Evolutionary conservation across 64 coral and sea anemone genomes (phyloP).

Genomic region (Exaiptasia diaphana): DNA sequence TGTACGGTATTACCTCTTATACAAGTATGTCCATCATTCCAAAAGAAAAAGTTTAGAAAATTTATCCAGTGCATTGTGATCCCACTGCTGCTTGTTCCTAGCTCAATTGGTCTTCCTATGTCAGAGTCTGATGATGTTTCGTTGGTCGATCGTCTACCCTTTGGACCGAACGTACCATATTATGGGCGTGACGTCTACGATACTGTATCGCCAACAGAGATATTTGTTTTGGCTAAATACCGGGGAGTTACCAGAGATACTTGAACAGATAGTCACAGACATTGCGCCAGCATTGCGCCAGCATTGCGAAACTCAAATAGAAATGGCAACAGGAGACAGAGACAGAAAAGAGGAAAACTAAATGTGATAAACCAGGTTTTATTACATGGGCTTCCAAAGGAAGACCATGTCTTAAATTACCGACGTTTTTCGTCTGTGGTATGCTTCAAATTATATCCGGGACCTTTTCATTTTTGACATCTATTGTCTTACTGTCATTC

Average conservation of each 20-base stretch:
- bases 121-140: neutral
- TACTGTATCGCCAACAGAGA: neutral
- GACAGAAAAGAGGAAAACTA: neutral
- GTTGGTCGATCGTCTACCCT: neutral
- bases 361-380: neutral
- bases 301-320: neutral
- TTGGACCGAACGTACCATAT: neutral
- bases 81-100: neutral
- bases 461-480: too few relatives aligned
- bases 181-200: neutral
- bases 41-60: neutral
- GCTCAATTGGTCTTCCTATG: neutral
- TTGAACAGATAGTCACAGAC: neutral
- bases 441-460: too few relatives aligned
- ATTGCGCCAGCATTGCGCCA: neutral
- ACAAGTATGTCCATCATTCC: neutral
- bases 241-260: neutral
- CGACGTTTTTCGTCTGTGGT: too few relatives aligned
- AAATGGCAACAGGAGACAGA: neutral
- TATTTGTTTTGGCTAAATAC: slow-evolving; percentile 3
- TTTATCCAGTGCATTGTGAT: neutral
- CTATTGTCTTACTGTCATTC: too few relatives aligned
- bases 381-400: neutral
- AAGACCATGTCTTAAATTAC: too few relatives aligned
- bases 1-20: neutral